Percentiles rank a stretch among this genome's conserved stretches.
These are phyloP conservation scores for Phenacoccus solenopsis DNA, from an alignment of 1,140 invertebrate species.

Conservation along the genomic window DNA sequence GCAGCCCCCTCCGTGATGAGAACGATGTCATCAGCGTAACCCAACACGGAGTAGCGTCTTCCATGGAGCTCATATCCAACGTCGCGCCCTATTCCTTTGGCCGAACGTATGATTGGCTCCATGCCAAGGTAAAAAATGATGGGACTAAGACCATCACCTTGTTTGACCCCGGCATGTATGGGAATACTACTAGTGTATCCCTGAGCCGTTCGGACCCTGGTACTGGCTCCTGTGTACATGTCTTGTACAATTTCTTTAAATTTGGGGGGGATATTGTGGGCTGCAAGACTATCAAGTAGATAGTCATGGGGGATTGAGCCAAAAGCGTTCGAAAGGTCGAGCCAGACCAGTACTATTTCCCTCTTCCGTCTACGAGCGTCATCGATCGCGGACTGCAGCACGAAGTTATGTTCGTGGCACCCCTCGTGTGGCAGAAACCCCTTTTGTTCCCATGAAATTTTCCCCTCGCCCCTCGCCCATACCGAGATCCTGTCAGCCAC, in stretches of 20 bases:
- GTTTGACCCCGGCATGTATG: background rate
- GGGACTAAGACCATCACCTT: background rate
- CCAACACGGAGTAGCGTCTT: background rate
- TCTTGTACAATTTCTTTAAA: background rate
- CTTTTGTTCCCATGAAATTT: slow-evolving; percentile 23
- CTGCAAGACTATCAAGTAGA: background rate
- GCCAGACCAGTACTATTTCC: background rate
- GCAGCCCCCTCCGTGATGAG: background rate
- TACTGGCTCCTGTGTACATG: background rate
- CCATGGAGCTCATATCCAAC: background rate
- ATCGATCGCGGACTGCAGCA: background rate
- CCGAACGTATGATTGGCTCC: background rate
- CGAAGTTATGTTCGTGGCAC: background rate
- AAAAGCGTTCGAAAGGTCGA: background rate
- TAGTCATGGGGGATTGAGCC: background rate
- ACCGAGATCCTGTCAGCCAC: slow-evolving; percentile 14
- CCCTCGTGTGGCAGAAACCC: slow-evolving; percentile 20
- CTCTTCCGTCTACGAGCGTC: background rate
- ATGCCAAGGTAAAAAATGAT: background rate
- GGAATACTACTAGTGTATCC: background rate
- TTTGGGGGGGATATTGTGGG: background rate
- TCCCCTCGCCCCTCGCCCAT: background rate
- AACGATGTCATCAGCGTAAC: background rate
- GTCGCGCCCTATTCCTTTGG: background rate
- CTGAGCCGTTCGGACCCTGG: background rate